A percentile compares a stretch with the other conserved stretches of the same genome.
phyloP scores from a whole-genome alignment of 2,888 invertebrate genomes.

The Tachystola acroxantha region DNA sequence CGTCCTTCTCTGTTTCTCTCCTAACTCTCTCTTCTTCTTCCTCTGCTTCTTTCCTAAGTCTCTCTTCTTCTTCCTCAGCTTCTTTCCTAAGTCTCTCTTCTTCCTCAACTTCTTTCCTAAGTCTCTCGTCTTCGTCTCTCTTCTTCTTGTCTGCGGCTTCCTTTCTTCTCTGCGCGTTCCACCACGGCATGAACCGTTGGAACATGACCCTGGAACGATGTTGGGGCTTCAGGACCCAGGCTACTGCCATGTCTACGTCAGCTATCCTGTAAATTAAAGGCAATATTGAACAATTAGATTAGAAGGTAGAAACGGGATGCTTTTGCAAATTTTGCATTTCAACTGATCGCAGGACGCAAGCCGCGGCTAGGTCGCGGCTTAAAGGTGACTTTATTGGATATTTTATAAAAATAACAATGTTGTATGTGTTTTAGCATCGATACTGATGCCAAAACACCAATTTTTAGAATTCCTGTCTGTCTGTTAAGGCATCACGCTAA shows the following conservation, averaged over 20 bases:
- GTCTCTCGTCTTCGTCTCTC: constrained; percentile 27
- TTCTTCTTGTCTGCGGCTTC: constrained; percentile 55
- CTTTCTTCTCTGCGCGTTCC: constrained; percentile 57
- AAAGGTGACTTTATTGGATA: too few species aligned
- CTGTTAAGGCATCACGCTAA: too few species aligned
- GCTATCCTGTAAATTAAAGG: constrained; percentile 63
- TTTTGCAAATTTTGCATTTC: too few species aligned
- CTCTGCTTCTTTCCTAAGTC: neutral
- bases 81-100: constrained; percentile 1
- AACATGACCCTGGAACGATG: constrained; percentile 70
- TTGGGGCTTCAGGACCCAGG: constrained; percentile 70
- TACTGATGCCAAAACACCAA: too few species aligned
- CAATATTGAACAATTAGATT: too few species aligned
- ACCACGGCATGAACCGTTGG: constrained; percentile 71
- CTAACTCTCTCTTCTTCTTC: neutral
- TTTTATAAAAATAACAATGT: too few species aligned
- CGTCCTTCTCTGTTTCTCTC: neutral
- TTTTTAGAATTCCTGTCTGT: too few species aligned
- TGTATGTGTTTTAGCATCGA: too few species aligned
- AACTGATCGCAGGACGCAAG: too few species aligned
- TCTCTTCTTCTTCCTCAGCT: constrained; percentile 1
- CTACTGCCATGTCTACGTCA: constrained; percentile 64
- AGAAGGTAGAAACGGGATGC: too few species aligned
- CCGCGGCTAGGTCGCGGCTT: too few species aligned
- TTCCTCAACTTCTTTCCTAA: constrained; percentile 3